Evolutionary conservation across 1,140 invertebrate species (phyloP).

Genomic region (Danaus plexippus): DNA sequence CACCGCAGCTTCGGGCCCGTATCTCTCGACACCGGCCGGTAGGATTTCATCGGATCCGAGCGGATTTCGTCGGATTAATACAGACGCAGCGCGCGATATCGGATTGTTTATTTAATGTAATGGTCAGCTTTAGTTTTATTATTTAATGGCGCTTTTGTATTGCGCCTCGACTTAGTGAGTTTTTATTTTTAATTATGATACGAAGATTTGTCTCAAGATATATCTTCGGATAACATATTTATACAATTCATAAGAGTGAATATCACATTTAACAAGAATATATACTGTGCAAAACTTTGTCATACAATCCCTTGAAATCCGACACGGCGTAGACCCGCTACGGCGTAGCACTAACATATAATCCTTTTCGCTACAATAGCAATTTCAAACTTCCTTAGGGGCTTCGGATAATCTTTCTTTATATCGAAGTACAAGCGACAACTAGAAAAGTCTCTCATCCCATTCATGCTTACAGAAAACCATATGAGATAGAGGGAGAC

Average conservation of each 20-base stretch:
- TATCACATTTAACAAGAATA: no score
- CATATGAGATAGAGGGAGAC: slow-evolving; percentile 28
- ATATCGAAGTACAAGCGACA: slow-evolving; percentile 62
- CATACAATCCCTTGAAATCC: slow-evolving; percentile 45
- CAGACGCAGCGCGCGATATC: slow-evolving; percentile 47
- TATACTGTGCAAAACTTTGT: slow-evolving; percentile 27
- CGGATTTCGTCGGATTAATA: slow-evolving; percentile 46
- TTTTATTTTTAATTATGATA: no score
- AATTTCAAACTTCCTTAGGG: slow-evolving; percentile 74
- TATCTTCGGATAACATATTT: no score
- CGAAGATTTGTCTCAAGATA: no score
- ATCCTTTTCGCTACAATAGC: slow-evolving; percentile 74
- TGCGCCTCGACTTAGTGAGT: slow-evolving; percentile 1
- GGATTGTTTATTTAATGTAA: slow-evolving; percentile 59
- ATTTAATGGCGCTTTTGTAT: slow-evolving; percentile 9
- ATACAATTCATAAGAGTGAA: no score
- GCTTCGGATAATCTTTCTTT: slow-evolving; percentile 74
- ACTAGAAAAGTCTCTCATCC: slow-evolving; percentile 33
- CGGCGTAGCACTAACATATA: slow-evolving; percentile 72
- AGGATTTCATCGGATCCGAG: slow-evolving; percentile 50
- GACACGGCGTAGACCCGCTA: slow-evolving; percentile 56
- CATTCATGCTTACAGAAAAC: slow-evolving; percentile 30
- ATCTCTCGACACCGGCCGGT: slow-evolving; percentile 45
- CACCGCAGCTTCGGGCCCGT: slow-evolving; percentile 40
- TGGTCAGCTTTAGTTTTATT: slow-evolving; percentile 31